These are phyloP conservation scores for Drosophila incognita DNA, from an alignment of 2,888 invertebrate species.

Conservation along the genomic window DNA sequence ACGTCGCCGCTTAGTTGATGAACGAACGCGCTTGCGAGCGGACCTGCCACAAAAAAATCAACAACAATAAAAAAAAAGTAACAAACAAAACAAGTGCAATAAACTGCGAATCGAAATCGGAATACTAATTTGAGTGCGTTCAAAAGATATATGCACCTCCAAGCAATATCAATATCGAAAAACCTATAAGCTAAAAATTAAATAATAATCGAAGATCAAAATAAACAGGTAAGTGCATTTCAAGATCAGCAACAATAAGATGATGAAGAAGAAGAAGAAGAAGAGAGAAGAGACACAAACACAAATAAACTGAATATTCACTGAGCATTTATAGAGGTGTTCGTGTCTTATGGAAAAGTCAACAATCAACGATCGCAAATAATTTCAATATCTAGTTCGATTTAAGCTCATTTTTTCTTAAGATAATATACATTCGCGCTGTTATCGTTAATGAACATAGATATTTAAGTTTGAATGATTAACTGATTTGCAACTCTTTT, in stretches of 20 bases:
- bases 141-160: background rate
- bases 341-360: background rate
- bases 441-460: background rate
- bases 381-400: background rate
- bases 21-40: constrained; percentile 53
- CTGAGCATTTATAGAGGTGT: background rate
- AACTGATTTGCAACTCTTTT: background rate
- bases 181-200: background rate
- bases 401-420: background rate
- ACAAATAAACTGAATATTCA: background rate
- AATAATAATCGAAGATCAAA: background rate
- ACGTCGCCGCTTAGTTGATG: constrained; percentile 62
- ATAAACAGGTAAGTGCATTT: constrained; percentile 11
- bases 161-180: background rate
- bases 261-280: background rate
- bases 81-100: background rate
- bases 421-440: background rate
- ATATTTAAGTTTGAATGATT: background rate
- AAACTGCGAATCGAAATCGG: background rate
- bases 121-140: background rate
- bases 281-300: background rate
- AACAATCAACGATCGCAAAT: background rate
- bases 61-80: background rate
- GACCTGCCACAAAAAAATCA: constrained; percentile 50
- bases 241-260: background rate